Evolutionary conservation across 2,888 invertebrate genomes (phyloP).

Genomic region (Thereva nobilitata): DNA sequence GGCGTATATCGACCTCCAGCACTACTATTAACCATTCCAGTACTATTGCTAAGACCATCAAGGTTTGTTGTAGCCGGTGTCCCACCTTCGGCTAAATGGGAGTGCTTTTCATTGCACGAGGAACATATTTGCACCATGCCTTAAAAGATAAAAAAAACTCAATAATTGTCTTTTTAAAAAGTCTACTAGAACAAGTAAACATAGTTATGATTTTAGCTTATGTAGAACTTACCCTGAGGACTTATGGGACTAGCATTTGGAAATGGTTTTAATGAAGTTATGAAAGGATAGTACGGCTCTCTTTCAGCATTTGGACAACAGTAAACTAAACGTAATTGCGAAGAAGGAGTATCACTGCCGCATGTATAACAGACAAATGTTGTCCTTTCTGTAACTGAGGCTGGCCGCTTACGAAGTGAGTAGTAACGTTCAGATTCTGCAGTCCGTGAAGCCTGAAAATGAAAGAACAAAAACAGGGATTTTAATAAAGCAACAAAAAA

Average conservation of each 20-base stretch:
- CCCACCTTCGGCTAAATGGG: constrained; percentile 59
- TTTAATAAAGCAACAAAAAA: background rate
- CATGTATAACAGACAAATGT: constrained; percentile 90
- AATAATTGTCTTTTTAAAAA: constrained; percentile 15
- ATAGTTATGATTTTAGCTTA: background rate
- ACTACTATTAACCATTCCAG: constrained; percentile 40
- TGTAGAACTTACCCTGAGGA: constrained; percentile 70
- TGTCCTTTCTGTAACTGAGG: constrained; percentile 65
- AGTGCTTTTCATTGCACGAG: constrained; percentile 78
- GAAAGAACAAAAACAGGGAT: constrained; percentile 26
- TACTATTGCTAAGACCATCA: constrained; percentile 44
- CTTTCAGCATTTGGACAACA: constrained; percentile 82
- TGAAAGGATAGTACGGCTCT: constrained; percentile 89
- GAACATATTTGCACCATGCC: constrained; percentile 87
- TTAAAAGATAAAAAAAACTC: constrained; percentile 45
- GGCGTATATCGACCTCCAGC: constrained; percentile 53
- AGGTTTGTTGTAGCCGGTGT: constrained; percentile 44
- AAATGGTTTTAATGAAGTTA: constrained; percentile 77
- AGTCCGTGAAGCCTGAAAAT: constrained; percentile 66
- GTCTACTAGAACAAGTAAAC: constrained; percentile 23
- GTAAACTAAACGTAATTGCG: constrained; percentile 79
- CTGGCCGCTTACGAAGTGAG: constrained; percentile 76
- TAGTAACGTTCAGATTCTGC: constrained; percentile 79
- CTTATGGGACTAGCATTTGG: constrained; percentile 87
- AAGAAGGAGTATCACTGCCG: constrained; percentile 77